Evolutionary conservation across 1,140 invertebrate genomes (phyloP).

Genomic region (Vanessa tameamea): DNA sequence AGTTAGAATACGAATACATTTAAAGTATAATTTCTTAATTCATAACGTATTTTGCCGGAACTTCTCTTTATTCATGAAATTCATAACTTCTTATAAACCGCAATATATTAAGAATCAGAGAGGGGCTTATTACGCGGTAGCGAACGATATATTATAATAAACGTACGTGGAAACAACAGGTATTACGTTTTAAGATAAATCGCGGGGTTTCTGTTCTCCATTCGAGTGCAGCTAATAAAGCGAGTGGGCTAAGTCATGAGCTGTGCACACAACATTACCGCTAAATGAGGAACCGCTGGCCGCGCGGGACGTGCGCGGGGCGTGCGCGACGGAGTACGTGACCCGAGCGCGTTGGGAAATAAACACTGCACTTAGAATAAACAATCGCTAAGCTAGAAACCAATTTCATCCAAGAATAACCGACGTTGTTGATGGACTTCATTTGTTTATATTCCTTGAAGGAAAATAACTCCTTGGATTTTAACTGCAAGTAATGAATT

Average conservation of each 20-base stretch:
- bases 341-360: background rate
- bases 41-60: background rate
- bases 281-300: constrained; percentile 1
- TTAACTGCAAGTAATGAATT: no score
- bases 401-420: background rate
- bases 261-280: constrained; percentile 13
- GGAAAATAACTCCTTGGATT: no score
- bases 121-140: background rate
- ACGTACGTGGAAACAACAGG: constrained; percentile 12
- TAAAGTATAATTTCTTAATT: no score
- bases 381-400: background rate
- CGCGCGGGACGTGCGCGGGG: background rate
- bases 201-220: background rate
- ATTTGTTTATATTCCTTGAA: background rate
- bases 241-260: background rate
- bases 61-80: background rate
- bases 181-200: constrained; percentile 18
- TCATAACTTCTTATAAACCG: background rate
- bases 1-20: no score
- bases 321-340: background rate
- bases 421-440: background rate
- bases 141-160: constrained; percentile 4
- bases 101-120: background rate
- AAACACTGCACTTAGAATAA: constrained; percentile 8
- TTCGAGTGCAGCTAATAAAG: constrained; percentile 26